Conservation (phyloP, 2,888 invertebrate genomes). For the Drosophila robusta region DNA sequence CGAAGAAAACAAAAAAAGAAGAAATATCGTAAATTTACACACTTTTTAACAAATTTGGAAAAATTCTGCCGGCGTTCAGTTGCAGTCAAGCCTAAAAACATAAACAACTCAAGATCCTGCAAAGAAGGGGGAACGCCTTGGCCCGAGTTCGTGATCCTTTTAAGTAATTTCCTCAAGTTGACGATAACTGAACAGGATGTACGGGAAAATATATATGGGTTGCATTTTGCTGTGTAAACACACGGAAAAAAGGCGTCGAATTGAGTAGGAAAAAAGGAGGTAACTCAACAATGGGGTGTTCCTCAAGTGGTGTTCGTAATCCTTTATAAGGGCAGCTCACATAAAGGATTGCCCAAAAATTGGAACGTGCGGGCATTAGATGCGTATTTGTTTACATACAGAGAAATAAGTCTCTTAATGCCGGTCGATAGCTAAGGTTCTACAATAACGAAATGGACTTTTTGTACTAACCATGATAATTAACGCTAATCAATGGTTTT, state of each 20-base stretch:
- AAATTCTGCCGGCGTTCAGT: slow-evolving; percentile 65
- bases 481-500: slow-evolving; percentile 3
- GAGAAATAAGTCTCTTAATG: slow-evolving; percentile 43
- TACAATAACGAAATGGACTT: slow-evolving; percentile 1
- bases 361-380: slow-evolving; percentile 72
- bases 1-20: slow-evolving; percentile 29
- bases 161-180: slow-evolving; percentile 74
- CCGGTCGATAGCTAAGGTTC: slow-evolving; percentile 37
- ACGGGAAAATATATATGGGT: slow-evolving; percentile 65
- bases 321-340: slow-evolving; percentile 65
- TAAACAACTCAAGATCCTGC: slow-evolving; percentile 75
- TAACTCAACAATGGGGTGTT: slow-evolving; percentile 46
- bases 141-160: slow-evolving; percentile 74
- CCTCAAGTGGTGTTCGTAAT: slow-evolving; percentile 62
- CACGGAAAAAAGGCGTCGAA: slow-evolving; percentile 72
- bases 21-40: slow-evolving; percentile 69
- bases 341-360: slow-evolving; percentile 55
- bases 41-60: slow-evolving; percentile 77
- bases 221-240: slow-evolving; percentile 75
- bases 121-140: not conserved
- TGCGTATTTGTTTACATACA: slow-evolving; percentile 41
- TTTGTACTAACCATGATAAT: slow-evolving; percentile 15
- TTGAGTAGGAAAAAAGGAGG: slow-evolving; percentile 52
- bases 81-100: slow-evolving; percentile 78
- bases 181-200: slow-evolving; percentile 62